These are phyloP conservation scores for Microtus richardsoni DNA, from an alignment of 2,113 vertebrate species.

Conservation along the genomic window DNA sequence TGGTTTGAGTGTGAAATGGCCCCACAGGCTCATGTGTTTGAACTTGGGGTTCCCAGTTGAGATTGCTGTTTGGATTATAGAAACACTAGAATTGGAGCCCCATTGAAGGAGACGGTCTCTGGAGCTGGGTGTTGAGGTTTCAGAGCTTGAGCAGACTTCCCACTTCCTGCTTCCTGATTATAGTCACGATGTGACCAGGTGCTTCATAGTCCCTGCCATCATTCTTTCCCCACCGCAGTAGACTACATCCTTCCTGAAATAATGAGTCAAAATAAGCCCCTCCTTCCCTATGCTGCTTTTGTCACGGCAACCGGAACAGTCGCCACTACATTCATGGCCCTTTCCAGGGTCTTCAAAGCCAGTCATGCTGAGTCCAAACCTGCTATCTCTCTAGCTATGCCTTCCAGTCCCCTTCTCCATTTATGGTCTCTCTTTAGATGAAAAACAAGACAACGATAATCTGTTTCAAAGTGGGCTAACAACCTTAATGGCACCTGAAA, in stretches of 20 bases:
- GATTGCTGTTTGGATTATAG: not conserved
- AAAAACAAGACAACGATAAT: not conserved
- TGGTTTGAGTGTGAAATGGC: not conserved
- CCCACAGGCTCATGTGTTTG: not conserved
- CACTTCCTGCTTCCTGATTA: not conserved
- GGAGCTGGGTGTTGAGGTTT: not conserved
- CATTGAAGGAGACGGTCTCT: not conserved
- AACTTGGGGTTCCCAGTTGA: too few relatives aligned
- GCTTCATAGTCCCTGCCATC: not conserved
- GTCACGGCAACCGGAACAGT: not conserved
- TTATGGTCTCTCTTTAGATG: not conserved
- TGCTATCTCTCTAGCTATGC: not conserved
- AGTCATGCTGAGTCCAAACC: not conserved
- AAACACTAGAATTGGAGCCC: not conserved
- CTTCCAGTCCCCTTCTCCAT: not conserved
- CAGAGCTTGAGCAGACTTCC: not conserved
- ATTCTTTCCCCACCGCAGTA: not conserved
- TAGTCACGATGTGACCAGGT: not conserved
- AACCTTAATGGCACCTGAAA: not conserved
- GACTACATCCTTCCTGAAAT: not conserved
- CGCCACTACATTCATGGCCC: not conserved
- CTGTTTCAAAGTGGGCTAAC: not conserved
- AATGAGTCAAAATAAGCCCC: not conserved
- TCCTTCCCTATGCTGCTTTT: not conserved
- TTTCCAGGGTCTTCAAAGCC: not conserved